Conservation (phyloP, 1,140 invertebrate species). For the Drosophila ohnishii region DNA sequence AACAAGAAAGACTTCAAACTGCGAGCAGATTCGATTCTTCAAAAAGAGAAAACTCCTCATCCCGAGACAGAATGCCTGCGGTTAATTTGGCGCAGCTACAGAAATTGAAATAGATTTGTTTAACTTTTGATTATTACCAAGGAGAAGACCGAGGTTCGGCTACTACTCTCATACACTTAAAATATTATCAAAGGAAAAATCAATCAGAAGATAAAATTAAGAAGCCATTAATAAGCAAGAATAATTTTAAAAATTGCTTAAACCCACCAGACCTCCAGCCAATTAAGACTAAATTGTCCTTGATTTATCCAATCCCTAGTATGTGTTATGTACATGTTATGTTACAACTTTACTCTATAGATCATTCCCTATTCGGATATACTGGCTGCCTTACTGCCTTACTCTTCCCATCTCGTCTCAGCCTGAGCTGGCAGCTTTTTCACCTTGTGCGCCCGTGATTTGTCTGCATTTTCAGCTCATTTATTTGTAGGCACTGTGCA, state of each 20-base stretch:
- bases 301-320: neutral
- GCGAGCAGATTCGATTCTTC: conserved; percentile 43
- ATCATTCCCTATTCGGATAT: conserved; percentile 7
- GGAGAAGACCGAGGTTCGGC: neutral
- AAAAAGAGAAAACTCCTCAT: conserved; percentile 29
- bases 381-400: neutral
- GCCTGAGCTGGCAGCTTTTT: conserved; percentile 52
- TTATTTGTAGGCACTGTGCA: conserved; percentile 48
- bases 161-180: neutral
- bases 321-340: neutral
- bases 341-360: neutral
- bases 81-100: conserved; percentile 75
- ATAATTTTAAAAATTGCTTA: neutral
- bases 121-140: conserved; percentile 46
- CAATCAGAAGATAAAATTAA: neutral
- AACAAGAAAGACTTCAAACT: conserved; percentile 36
- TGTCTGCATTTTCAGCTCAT: conserved; percentile 73
- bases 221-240: neutral
- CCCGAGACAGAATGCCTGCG: conserved; percentile 64
- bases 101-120: conserved; percentile 76
- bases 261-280: too few species aligned
- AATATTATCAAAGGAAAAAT: neutral
- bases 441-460: conserved; percentile 65
- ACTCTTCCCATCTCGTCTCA: neutral
- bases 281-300: neutral